phyloP scores from a whole-genome alignment of 2,797 vertebrate genomes.

The Acomys russatus region DNA sequence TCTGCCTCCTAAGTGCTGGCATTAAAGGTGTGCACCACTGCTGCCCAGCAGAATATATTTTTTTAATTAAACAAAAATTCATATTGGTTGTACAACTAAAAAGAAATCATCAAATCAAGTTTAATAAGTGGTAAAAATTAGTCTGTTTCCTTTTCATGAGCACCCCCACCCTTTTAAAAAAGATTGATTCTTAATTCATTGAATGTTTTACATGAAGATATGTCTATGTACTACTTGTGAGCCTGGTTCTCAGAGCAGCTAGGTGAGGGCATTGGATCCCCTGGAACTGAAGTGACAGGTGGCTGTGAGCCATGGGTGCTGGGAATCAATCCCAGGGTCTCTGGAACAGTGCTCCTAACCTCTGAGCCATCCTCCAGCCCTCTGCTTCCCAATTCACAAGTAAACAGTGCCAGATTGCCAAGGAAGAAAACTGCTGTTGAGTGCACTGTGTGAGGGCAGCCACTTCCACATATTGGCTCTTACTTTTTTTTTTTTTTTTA shows the following conservation, averaged over 20 bases:
- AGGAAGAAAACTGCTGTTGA: neutral
- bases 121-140: neutral
- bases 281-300: neutral
- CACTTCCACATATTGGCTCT: neutral
- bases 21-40: neutral
- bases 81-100: slow-evolving; percentile 19
- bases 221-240: neutral
- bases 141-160: neutral
- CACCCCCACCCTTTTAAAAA: neutral
- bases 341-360: neutral
- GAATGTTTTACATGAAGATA: neutral
- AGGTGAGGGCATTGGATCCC: neutral
- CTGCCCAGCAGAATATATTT: neutral
- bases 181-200: neutral
- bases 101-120: slow-evolving; percentile 31
- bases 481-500: neutral
- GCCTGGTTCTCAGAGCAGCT: neutral
- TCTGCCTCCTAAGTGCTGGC: neutral
- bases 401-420: neutral
- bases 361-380: neutral
- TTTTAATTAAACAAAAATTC: neutral
- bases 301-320: neutral
- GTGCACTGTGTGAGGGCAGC: neutral
- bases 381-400: neutral
- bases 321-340: neutral